Base-by-base conservation (phyloP, 2,113 vertebrate species). In the Neolamprologus sp. region DNA sequence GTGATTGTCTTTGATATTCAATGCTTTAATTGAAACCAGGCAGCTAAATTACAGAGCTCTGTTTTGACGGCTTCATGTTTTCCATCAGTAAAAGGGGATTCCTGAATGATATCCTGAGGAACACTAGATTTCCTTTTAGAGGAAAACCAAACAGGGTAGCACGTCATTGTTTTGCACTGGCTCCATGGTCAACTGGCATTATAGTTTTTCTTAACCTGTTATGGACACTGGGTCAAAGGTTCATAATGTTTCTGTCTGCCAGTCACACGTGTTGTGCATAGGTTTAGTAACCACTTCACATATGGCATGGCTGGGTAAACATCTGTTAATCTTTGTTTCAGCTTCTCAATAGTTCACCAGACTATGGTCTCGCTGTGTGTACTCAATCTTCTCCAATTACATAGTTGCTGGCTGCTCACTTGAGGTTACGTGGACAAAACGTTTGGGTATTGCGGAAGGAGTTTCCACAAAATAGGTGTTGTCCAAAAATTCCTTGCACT, bases 391-490 rank as follows among this genome's bases (percentile, higher is more conserved):
- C 95, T 96, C 95, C 85, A 82, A 82, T 95, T 96, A 95, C 96
- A 95, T 85, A 92, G 89, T 95, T 91, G 89, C 88, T 89, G 90
- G 90, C 94, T 84, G 90, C 92, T 94, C 94, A 91, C 88, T 86
- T 90, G 92, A 93, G 93, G 93, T 94, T 95, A 91, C 93, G 49
- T 88, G 93, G 94, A 95, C 93, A 92, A 91, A 94, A 92, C 92
- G 23, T 93, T 94, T 94, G 91, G 95, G 92, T 68, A 94, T 92
- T 89, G 94, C 82, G 86, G 93, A 93, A 92, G 93, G 91, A 92
- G 92, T 95, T 96, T 95, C 94, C 95, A 95, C 94, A 94, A 95
- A 96, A 95, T 96, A 96, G 94, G 96, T 96, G 96, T 97, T 96
- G 95, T 95, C 95, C 93, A 92, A 90, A 94, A 95, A 96, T 96